Evolutionary conservation across 2,888 invertebrate species (phyloP), one percentile per base, ranked within the genome.

Genomic region (Sussaba pulchella): DNA sequence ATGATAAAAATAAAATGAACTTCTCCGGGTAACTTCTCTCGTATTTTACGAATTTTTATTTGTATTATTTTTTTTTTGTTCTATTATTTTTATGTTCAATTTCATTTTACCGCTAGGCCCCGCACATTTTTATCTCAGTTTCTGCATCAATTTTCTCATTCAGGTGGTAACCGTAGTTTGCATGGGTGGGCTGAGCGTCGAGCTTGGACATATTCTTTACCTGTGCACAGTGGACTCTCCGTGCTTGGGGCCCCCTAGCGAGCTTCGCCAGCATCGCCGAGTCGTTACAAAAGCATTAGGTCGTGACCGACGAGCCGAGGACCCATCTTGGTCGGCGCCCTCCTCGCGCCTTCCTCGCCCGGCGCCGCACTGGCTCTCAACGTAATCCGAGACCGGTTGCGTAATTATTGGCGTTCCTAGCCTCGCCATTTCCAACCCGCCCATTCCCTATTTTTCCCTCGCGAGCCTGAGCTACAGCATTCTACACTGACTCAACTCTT

Each of bases 201-300:
- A 57, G 41, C 63, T 64, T 14, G 17, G 26, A 14, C 36, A 6
- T 54, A 52, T 19, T 31, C 19, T 26, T 6, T 6, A 31, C n/a
- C 26, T 26, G 47, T 19, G 36, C 39, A 66, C 8, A 52, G 59
- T 24, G 14, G 70, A 43, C 54, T 63, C 45, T 26, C 26, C 50
- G 9, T 45, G 26, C 45, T 75, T 17, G 39, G 21, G n/a, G 63
- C 67, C 39, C 41, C 54, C 26, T 61, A 19, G 9, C 21, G 31
- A 31, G 57, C 17, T 36, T 17, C 43, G 14, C 63, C 17, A 39
- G 31, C 54, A 67, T 52, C 26, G 43, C 24, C 52, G 45, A 66
- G 63, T 76, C 72, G 66, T 77, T 77, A 73, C 64, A 73, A 77
- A 81, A 81, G 57, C 73, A 69, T 77, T 70, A 81, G 77, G 69